These are phyloP conservation scores for Choreutis nemorana DNA, from an alignment of 2,888 invertebrate species.

Conservation along the genomic window DNA sequence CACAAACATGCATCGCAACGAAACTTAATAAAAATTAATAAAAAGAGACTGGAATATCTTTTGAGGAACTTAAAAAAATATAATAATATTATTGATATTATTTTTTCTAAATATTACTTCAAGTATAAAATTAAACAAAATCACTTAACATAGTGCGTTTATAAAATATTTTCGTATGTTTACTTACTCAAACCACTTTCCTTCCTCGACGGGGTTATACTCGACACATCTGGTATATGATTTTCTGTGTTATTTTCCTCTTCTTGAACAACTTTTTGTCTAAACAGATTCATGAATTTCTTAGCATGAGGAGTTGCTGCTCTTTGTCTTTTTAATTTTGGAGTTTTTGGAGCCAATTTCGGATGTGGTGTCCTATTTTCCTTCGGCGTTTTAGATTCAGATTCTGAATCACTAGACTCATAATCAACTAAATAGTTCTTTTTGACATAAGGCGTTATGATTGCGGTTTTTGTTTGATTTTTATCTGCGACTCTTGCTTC, in stretches of 20 bases:
- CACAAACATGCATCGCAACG: no score
- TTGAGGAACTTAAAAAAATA: no score
- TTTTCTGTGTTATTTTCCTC: constrained; percentile 35
- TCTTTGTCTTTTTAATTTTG: constrained; percentile 30
- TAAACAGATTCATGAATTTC: constrained; percentile 30
- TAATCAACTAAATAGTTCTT: constrained; percentile 47
- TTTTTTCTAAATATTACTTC: no score
- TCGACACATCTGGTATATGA: constrained; percentile 13
- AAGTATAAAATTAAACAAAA: no score
- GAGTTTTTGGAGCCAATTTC: constrained; percentile 30
- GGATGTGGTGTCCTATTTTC: constrained; percentile 27
- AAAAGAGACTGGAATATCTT: no score
- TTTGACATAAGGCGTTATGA: constrained; percentile 46
- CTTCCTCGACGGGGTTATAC: constrained; percentile 29
- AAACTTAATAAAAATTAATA: no score
- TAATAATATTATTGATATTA: no score
- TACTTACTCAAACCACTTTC: constrained; percentile 26
- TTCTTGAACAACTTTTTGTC: constrained; percentile 24
- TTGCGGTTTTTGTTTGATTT: constrained; percentile 40
- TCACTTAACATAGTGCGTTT: no score
- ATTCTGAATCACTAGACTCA: constrained; percentile 41
- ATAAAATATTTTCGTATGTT: no score
- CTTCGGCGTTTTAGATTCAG: constrained; percentile 17
- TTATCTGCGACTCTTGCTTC: constrained; percentile 38
- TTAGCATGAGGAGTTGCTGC: constrained; percentile 45